Evolutionary conservation across 2,797 vertebrate genomes (phyloP).

Genomic region (Aplochiton taeniatus): DNA sequence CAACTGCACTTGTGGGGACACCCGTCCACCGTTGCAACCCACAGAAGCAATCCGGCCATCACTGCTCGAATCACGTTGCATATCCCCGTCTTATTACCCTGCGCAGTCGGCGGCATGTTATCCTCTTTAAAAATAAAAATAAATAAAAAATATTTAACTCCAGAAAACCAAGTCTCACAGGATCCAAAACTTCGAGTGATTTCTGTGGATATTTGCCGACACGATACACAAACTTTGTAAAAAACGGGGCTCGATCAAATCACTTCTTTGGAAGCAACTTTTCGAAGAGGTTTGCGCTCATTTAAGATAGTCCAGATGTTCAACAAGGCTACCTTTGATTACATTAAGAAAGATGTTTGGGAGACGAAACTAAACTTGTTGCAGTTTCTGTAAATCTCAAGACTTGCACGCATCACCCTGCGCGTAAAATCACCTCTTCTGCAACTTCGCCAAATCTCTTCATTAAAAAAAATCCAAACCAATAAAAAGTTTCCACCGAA

Average conservation of each 20-base stretch:
- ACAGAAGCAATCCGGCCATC: slow-evolving; percentile 62
- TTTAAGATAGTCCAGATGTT: too few relatives aligned
- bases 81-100: slow-evolving; percentile 52
- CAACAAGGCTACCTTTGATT: slow-evolving; percentile 38
- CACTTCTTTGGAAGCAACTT: slow-evolving; percentile 45
- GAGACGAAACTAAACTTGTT: slow-evolving; percentile 1
- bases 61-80: slow-evolving; percentile 60
- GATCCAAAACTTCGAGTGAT: slow-evolving; percentile 18
- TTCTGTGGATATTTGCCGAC: too few relatives aligned
- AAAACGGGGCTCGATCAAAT: slow-evolving; percentile 19
- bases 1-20: slow-evolving; percentile 97
- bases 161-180: not conserved
- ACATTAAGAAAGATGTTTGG: slow-evolving; percentile 20
- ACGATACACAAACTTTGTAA: too few relatives aligned
- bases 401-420: too few relatives aligned
- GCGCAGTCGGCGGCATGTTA: slow-evolving; percentile 62
- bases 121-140: slow-evolving; percentile 46
- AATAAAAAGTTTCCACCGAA: too few relatives aligned
- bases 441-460: too few relatives aligned
- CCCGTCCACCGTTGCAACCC: slow-evolving; percentile 70
- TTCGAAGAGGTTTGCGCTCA: slow-evolving; percentile 25
- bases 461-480: too few relatives aligned
- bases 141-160: too few relatives aligned
- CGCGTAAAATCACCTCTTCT: too few relatives aligned
- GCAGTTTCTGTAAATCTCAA: too few relatives aligned